Conservation (phyloP, 2,888 invertebrate genomes). For the Diarsia mendica region DNA sequence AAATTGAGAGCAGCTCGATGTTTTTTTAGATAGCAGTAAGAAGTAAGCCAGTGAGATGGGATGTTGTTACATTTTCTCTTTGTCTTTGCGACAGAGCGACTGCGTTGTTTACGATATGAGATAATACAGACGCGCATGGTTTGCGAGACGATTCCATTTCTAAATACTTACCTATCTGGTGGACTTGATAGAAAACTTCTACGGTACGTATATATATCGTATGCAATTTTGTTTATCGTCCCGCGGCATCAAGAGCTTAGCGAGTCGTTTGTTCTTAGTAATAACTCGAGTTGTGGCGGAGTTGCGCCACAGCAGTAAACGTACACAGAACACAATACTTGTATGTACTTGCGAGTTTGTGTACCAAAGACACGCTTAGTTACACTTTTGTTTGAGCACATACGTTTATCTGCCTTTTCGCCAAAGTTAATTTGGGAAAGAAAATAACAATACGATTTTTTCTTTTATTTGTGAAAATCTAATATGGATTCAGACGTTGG, state of each 20-base stretch:
- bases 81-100: conserved; percentile 27
- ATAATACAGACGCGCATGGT: conserved; percentile 26
- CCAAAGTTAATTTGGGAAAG: conserved; percentile 55
- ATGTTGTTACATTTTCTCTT: conserved; percentile 37
- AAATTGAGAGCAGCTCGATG: conserved; percentile 25
- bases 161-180: conserved; percentile 43
- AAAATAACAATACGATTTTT: conserved; percentile 46
- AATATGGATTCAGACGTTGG: conserved; percentile 46
- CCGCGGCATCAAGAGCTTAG: conserved; percentile 50
- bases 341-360: conserved; percentile 51
- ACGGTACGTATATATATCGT: conserved; percentile 4
- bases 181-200: conserved; percentile 22
- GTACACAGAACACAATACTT: conserved; percentile 57
- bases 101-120: conserved; percentile 42
- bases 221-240: conserved; percentile 48
- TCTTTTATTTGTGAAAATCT: conserved; percentile 48
- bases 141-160: conserved; percentile 37
- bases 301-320: conserved; percentile 46
- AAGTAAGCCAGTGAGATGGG: conserved; percentile 36
- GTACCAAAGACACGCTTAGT: conserved; percentile 57
- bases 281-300: conserved; percentile 61
- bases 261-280: conserved; percentile 57
- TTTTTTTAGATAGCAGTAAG: conserved; percentile 35
- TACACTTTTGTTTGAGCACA: conserved; percentile 51
- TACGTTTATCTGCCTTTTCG: conserved; percentile 55